A percentile compares a stretch with the other conserved stretches of the same genome.
Conservation (phyloP, 2,888 invertebrate species). For the Cheilosia vernalis region DNA sequence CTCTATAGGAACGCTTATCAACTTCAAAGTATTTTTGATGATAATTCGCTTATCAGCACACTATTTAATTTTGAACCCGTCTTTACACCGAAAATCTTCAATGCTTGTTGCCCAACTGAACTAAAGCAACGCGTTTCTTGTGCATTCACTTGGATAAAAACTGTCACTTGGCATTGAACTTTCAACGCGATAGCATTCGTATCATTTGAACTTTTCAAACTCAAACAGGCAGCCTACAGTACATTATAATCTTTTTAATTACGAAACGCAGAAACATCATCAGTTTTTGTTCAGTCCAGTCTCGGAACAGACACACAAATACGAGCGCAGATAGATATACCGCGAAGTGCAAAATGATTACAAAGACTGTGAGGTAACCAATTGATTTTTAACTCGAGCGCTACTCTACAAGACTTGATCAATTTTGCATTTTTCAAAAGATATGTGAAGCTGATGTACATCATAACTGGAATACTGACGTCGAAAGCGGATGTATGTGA, state of each 20-base stretch:
- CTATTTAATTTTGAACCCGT: slow-evolving; percentile 31
- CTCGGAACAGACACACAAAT: background rate
- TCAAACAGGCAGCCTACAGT: background rate
- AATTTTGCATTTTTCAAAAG: slow-evolving; percentile 71
- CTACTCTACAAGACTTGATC: background rate
- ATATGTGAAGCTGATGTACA: slow-evolving; percentile 82
- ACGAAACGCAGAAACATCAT: slow-evolving; percentile 20
- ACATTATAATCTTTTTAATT: background rate
- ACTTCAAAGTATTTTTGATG: slow-evolving; percentile 18
- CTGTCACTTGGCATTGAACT: background rate
- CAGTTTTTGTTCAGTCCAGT: slow-evolving; percentile 12
- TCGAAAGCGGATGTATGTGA: slow-evolving; percentile 82
- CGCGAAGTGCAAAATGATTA: slow-evolving; percentile 34
- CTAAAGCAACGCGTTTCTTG: slow-evolving; percentile 24
- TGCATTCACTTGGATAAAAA: slow-evolving; percentile 31
- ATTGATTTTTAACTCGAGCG: slow-evolving; percentile 13
- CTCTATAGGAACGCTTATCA: slow-evolving; percentile 39
- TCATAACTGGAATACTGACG: slow-evolving; percentile 81
- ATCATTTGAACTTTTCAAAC: background rate
- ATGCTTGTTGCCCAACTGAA: slow-evolving; percentile 26
- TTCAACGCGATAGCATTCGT: background rate
- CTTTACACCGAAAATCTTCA: slow-evolving; percentile 27
- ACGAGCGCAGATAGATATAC: background rate
- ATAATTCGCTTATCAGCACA: slow-evolving; percentile 56
- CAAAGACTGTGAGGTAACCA: slow-evolving; percentile 63